Evolutionary conservation across 2,797 vertebrate species (phyloP).

Genomic region (Rhynchotus rufescens): DNA sequence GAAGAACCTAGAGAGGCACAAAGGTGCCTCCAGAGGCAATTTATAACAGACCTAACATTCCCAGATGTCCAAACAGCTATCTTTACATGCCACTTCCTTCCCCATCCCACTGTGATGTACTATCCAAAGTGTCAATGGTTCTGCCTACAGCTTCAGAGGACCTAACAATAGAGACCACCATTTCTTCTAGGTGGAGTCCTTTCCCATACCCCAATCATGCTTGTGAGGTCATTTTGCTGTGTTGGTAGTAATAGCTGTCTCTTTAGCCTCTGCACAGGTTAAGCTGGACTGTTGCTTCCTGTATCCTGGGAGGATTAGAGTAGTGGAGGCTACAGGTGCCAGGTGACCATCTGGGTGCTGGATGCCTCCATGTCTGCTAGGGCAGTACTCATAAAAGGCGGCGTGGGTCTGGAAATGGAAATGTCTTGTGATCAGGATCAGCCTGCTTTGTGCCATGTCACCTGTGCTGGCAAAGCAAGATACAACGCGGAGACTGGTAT

Average conservation of each 20-base stretch:
- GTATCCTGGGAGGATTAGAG: neutral
- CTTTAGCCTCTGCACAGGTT: neutral
- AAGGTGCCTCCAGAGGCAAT: neutral
- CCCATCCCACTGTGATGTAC: neutral
- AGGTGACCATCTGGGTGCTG: neutral
- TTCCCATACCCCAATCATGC: neutral
- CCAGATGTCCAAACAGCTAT: neutral
- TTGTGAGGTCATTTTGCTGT: neutral
- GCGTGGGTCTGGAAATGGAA: neutral
- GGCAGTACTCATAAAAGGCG: neutral
- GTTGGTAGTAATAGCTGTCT: neutral
- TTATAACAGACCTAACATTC: neutral
- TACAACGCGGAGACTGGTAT: neutral
- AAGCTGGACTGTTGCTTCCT: neutral
- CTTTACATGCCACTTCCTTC: neutral
- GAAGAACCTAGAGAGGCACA: neutral
- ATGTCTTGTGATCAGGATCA: neutral
- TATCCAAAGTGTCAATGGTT: neutral
- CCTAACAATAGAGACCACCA: neutral
- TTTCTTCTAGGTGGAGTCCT: neutral
- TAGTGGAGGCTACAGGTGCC: neutral
- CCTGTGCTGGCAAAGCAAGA: neutral
- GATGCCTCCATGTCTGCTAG: neutral
- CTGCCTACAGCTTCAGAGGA: neutral
- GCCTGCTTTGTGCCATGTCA: neutral